Evolutionary conservation across 2,113 vertebrate species (phyloP).

Genomic region (Notechis scutatus): DNA sequence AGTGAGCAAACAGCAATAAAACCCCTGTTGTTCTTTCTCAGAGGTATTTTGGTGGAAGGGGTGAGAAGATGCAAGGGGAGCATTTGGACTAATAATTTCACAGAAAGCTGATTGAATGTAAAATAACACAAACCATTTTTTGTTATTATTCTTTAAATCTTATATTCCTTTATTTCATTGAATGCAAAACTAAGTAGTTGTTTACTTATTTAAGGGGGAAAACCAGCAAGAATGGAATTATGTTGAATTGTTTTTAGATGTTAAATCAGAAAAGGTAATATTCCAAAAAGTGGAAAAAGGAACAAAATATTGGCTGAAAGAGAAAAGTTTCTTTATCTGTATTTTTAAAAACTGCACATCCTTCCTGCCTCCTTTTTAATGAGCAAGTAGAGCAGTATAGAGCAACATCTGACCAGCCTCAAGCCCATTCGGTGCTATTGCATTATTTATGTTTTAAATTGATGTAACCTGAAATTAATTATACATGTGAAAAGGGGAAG

Average conservation of each 20-base stretch:
- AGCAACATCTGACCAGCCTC: constrained; percentile 42
- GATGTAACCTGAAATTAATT: constrained; percentile 64
- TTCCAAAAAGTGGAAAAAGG: constrained; percentile 47
- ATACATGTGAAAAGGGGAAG: constrained; percentile 26
- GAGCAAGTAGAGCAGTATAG: constrained; percentile 31
- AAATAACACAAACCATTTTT: neutral
- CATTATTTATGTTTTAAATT: constrained; percentile 69
- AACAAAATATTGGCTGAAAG: constrained; percentile 35
- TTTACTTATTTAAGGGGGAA: neutral
- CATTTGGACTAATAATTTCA: neutral
- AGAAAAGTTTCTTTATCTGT: constrained; percentile 60
- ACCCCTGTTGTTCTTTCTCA: neutral
- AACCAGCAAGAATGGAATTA: constrained; percentile 2
- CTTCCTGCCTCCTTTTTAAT: constrained; percentile 46
- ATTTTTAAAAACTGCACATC: constrained; percentile 44
- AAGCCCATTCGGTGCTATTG: constrained; percentile 61
- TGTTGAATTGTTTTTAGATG: constrained; percentile 55
- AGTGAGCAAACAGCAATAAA: neutral
- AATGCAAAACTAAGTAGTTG: neutral
- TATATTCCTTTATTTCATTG: neutral
- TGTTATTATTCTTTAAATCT: neutral
- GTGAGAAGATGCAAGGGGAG: neutral
- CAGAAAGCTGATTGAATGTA: neutral
- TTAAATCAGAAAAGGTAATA: constrained; percentile 51
- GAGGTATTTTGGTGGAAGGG: neutral